These are phyloP conservation scores for Zaprionus ornatus DNA, from an alignment of 1,140 invertebrate genomes.

Conservation along the genomic window DNA sequence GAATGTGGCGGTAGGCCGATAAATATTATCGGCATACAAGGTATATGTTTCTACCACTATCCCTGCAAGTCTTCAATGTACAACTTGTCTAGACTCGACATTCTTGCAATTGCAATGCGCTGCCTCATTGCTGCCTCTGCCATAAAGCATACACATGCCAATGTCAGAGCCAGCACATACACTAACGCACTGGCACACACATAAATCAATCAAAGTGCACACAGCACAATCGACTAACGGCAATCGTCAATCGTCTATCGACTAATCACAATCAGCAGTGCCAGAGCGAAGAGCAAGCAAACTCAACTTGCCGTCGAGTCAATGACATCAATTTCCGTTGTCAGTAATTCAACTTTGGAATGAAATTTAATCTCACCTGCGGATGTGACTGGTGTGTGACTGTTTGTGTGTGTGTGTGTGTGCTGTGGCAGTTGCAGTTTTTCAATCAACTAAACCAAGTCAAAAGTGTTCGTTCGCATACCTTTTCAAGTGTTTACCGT, in stretches of 20 bases:
- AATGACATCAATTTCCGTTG: constrained; percentile 75
- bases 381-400: not conserved
- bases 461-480: constrained; percentile 35
- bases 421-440: constrained; percentile 19
- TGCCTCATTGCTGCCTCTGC: constrained; percentile 9
- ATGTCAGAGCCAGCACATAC: not conserved
- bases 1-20: too few relatives aligned
- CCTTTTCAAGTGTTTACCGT: constrained; percentile 66
- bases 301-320: constrained; percentile 49
- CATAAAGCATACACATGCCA: constrained; percentile 15
- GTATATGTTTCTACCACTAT: too few relatives aligned
- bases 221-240: constrained; percentile 46
- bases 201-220: constrained; percentile 50
- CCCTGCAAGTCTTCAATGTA: not conserved
- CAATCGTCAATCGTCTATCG: constrained; percentile 18
- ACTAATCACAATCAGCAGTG: constrained; percentile 52
- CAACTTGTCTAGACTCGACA: not conserved
- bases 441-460: constrained; percentile 53
- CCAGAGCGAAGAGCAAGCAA: not conserved
- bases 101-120: not conserved
- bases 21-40: too few relatives aligned
- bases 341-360: constrained; percentile 73
- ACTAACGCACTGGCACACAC: constrained; percentile 6
- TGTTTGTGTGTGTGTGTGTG: not conserved
- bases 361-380: constrained; percentile 69